Evolutionary conservation across 2,888 invertebrate species (phyloP).

Genomic region (Notodonta ziczac): DNA sequence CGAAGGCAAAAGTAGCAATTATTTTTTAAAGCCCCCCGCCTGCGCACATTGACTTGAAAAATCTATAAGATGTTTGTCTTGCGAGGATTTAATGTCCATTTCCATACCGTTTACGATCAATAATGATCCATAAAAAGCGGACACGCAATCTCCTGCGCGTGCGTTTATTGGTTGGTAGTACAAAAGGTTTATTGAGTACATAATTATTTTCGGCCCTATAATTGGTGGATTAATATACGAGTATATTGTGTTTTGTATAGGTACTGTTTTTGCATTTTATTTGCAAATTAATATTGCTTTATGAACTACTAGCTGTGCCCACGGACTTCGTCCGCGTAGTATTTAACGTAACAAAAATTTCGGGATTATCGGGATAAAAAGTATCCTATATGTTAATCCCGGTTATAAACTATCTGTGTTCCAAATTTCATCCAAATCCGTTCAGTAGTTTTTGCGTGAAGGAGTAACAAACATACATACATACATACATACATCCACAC

Average conservation of each 20-base stretch:
- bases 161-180: slow-evolving; percentile 35
- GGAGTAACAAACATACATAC: no score
- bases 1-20: slow-evolving; percentile 51
- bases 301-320: neutral
- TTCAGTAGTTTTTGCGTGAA: no score
- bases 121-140: slow-evolving; percentile 49
- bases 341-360: no score
- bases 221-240: no score
- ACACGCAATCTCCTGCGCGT: slow-evolving; percentile 33
- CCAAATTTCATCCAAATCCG: no score
- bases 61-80: slow-evolving; percentile 60
- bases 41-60: slow-evolving; percentile 45
- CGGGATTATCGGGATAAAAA: no score
- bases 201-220: slow-evolving; percentile 18
- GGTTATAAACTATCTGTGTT: no score
- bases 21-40: slow-evolving; percentile 59
- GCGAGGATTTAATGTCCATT: slow-evolving; percentile 59
- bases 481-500: no score
- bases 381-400: no score
- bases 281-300: neutral
- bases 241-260: slow-evolving; percentile 13
- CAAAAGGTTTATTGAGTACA: slow-evolving; percentile 27
- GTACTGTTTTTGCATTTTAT: neutral
- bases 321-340: no score
- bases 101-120: slow-evolving; percentile 63